Conservation (phyloP, 1,140 invertebrate species). For the Drosophila grimshawi region DNA sequence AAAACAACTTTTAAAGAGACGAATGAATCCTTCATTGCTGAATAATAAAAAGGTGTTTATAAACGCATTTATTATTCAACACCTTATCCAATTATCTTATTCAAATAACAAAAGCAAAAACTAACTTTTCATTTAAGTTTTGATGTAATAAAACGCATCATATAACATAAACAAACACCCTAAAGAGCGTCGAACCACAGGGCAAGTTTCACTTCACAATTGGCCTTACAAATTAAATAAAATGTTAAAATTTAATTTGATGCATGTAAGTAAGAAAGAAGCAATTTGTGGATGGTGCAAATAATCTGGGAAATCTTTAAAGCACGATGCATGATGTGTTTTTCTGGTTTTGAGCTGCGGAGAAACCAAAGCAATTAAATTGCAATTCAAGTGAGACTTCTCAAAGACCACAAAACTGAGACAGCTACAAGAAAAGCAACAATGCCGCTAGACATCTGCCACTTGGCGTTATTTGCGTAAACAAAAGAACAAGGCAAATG, state of each 20-base stretch:
- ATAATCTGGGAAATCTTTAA: neutral
- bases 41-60: too few species aligned
- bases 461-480: slow-evolving; percentile 48
- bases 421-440: slow-evolving; percentile 15
- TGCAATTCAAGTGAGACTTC: slow-evolving; percentile 35
- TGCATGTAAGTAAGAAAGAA: neutral
- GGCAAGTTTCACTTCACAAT: too few species aligned
- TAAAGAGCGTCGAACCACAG: too few species aligned
- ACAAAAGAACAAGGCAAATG: slow-evolving; percentile 45
- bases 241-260: neutral
- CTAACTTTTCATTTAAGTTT: too few species aligned
- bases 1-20: too few species aligned
- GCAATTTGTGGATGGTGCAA: neutral
- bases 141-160: too few species aligned
- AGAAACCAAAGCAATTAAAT: slow-evolving; percentile 34
- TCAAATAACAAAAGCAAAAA: too few species aligned
- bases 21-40: too few species aligned
- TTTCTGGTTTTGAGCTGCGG: neutral
- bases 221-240: neutral
- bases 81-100: too few species aligned
- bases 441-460: slow-evolving; percentile 36
- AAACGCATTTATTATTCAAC: too few species aligned
- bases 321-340: neutral
- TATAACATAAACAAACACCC: too few species aligned
- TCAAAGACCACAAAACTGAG: slow-evolving; percentile 49